Evolutionary conservation across 2,888 invertebrate species (phyloP).

Genomic region (Tillus elongatus): DNA sequence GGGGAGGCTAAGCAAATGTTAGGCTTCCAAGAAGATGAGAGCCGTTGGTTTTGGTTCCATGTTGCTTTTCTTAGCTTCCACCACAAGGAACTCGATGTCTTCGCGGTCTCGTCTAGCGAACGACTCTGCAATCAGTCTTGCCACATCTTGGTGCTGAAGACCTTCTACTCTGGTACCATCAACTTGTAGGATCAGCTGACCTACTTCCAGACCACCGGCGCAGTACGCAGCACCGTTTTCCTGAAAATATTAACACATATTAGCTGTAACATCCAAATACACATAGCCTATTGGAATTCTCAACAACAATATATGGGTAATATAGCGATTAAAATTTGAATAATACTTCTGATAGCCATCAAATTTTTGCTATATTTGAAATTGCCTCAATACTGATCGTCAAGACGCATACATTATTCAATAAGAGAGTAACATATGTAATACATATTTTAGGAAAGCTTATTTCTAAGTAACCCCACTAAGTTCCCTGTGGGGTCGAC

Average conservation of each 20-base stretch:
- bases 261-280: too few relatives aligned
- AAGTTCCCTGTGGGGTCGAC: too few relatives aligned
- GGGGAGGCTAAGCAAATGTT: constrained; percentile 84
- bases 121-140: constrained; percentile 84
- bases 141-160: constrained; percentile 83
- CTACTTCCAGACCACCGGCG: constrained; percentile 87
- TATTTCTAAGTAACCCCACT: too few relatives aligned
- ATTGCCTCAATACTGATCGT: too few relatives aligned
- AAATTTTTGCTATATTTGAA: too few relatives aligned
- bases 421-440: too few relatives aligned
- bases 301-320: too few relatives aligned
- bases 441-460: too few relatives aligned
- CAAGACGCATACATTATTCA: too few relatives aligned
- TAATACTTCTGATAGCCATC: too few relatives aligned
- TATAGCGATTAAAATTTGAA: too few relatives aligned
- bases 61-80: constrained; percentile 86
- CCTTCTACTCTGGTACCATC: constrained; percentile 69
- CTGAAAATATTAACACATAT: constrained; percentile 44
- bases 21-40: constrained; percentile 83
- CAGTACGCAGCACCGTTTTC: constrained; percentile 91
- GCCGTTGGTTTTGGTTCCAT: constrained; percentile 87
- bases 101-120: constrained; percentile 81
- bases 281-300: too few relatives aligned
- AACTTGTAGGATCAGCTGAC: constrained; percentile 85
- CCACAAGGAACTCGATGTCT: constrained; percentile 88